Percentiles rank a stretch among this genome's conserved stretches.
These are phyloP conservation scores for Molorchus minor DNA, from an alignment of 2,888 invertebrate species.

Conservation along the genomic window DNA sequence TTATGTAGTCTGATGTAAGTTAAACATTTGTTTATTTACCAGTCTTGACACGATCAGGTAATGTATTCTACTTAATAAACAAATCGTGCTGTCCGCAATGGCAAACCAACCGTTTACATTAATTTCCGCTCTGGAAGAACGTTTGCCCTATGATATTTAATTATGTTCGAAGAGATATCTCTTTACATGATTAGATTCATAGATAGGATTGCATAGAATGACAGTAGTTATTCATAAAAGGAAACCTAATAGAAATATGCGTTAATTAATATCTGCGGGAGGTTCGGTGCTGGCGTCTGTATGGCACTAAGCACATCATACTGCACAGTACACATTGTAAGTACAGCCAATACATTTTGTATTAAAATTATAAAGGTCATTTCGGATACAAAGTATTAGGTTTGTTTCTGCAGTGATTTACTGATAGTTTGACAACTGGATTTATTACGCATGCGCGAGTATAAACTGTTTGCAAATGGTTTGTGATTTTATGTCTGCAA, in stretches of 20 bases:
- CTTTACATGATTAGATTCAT: neutral
- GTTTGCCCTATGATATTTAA: conserved; percentile 8
- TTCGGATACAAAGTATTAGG: too few species aligned
- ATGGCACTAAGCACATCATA: neutral
- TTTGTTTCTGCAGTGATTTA: too few species aligned
- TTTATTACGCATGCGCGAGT: too few species aligned
- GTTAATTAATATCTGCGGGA: too few species aligned
- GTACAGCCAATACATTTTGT: too few species aligned
- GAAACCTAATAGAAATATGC: neutral
- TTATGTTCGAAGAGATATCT: conserved; percentile 2
- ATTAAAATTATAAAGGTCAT: too few species aligned
- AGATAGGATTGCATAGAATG: neutral
- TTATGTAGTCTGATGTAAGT: neutral
- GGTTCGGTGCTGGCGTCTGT: neutral
- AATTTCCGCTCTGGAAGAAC: conserved; percentile 37
- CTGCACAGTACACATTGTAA: neutral
- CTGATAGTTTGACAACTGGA: too few species aligned
- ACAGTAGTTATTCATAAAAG: neutral
- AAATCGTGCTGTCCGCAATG: conserved; percentile 40
- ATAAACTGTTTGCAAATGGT: too few species aligned
- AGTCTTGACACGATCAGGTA: conserved; percentile 26
- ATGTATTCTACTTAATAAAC: conserved; percentile 27
- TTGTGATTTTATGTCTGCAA: too few species aligned
- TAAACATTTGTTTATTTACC: neutral
- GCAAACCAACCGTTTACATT: conserved; percentile 44